Evolutionary conservation across 92 coral and sea anemone genomes (phyloP).

Genomic region (Anthopleura xanthogrammica): DNA sequence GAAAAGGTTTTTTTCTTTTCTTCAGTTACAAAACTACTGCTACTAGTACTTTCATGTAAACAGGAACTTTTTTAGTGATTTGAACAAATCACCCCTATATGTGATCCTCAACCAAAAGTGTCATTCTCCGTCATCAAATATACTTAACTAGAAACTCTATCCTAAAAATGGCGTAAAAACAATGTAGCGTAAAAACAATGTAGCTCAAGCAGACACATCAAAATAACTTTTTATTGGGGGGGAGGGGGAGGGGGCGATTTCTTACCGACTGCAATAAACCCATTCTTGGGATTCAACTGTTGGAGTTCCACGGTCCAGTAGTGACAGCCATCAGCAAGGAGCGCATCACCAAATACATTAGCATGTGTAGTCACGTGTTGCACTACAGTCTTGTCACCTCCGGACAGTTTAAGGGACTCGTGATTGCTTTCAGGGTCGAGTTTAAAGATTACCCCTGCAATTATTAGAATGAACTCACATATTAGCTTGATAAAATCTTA

Average conservation of each 20-base stretch:
- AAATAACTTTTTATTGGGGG: neutral
- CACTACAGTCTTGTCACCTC: constrained; percentile 56
- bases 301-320: constrained; percentile 69
- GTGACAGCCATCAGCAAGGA: constrained; percentile 79
- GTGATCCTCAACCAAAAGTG: too few relatives aligned
- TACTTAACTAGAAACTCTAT: too few relatives aligned
- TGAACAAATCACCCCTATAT: too few relatives aligned
- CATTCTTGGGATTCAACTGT: constrained; percentile 60
- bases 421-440: constrained; percentile 66
- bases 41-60: neutral
- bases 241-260: too few relatives aligned
- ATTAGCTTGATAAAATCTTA: neutral
- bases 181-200: neutral
- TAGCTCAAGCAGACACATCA: neutral
- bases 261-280: constrained; percentile 82
- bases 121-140: too few relatives aligned
- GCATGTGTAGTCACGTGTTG: constrained; percentile 60
- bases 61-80: too few relatives aligned
- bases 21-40: neutral
- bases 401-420: constrained; percentile 56
- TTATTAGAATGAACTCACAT: neutral
- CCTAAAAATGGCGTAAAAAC: too few relatives aligned
- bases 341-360: constrained; percentile 75
- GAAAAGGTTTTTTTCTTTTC: too few relatives aligned
- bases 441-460: constrained; percentile 75